These are phyloP conservation scores for Acronicta alni DNA, from an alignment of 2,888 invertebrate species.

Conservation along the genomic window DNA sequence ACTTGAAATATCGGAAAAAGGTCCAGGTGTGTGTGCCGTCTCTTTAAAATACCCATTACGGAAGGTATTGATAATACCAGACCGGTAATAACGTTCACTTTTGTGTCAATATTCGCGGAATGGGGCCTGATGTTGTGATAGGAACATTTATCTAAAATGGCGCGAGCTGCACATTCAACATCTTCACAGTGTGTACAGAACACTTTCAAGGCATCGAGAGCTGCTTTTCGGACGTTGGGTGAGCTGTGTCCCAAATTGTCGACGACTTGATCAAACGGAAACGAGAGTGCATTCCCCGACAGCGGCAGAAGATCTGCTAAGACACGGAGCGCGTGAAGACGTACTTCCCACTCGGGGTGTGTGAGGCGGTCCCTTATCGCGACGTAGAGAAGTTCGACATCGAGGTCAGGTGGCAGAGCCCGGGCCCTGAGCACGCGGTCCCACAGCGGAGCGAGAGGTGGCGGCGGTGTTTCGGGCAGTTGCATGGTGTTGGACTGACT, in stretches of 20 bases:
- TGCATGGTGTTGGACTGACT: slow-evolving; percentile 80
- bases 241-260: slow-evolving; percentile 94
- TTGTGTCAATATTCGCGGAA: slow-evolving; percentile 85
- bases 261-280: slow-evolving; percentile 92
- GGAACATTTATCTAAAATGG: slow-evolving; percentile 91
- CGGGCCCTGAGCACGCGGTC: slow-evolving; percentile 93
- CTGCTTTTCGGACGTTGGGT: slow-evolving; percentile 94
- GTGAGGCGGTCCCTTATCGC: slow-evolving; percentile 93
- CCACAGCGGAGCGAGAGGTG: slow-evolving; percentile 93
- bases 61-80: slow-evolving; percentile 91
- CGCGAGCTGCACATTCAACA: slow-evolving; percentile 91
- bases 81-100: slow-evolving; percentile 90
- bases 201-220: slow-evolving; percentile 93
- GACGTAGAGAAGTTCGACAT: slow-evolving; percentile 91
- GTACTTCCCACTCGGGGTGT: slow-evolving; percentile 95
- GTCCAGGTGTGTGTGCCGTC: slow-evolving; percentile 83
- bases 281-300: slow-evolving; percentile 91
- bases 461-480: slow-evolving; percentile 84
- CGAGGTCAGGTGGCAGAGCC: slow-evolving; percentile 91
- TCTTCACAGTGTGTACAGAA: slow-evolving; percentile 92
- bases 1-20: slow-evolving; percentile 87
- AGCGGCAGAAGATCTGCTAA: slow-evolving; percentile 94
- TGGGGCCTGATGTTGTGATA: slow-evolving; percentile 88
- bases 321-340: slow-evolving; percentile 94
- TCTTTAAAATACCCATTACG: slow-evolving; percentile 88